Base-by-base conservation (phyloP, 2,888 invertebrate species). In the Cenopis cana region DNA sequence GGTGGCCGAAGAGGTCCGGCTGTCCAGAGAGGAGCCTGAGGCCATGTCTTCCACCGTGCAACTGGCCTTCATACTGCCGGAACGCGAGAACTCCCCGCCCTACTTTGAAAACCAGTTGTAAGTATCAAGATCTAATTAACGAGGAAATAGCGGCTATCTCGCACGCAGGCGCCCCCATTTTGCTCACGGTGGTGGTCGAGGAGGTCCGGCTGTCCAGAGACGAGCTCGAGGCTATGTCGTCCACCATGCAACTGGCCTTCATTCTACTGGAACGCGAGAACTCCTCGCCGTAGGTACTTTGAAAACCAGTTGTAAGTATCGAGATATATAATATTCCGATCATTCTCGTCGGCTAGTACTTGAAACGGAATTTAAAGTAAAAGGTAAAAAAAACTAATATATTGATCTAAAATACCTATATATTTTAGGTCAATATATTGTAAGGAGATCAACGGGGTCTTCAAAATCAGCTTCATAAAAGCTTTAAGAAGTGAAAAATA, bases 41-140 rank as follows among this genome's bases (percentile, higher is more conserved):
- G 96, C 97, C 24, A 96, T 97, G 94, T 96, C 97, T 24, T 95
- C 97, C 0, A 96, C 96, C 0, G 97, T 97, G 8, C 97, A 97
- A 83, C 94, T 98, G 69, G 98, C 98, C 12, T 95, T 98, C 77
- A 95, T 98, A 74, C 93, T 97, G 67, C 96, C 96, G n/a, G 96
- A 96, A 81, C 94, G 96, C 56, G 95, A 95, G 74, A 96, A 96
- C 83, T 95, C 95, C 41, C 95, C 97, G 68, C 97, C 97, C 14
- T 96, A 96, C 87, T 97, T 97, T 88, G 96, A 96, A 83, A 96
- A 95, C 83, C 95, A 96, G 86, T 95, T 95, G 96, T 96, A 91
- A 94, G 95, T 94, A 62, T 73, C 2, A 10, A 10, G 18, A 18
- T 17, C 14, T 14, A 41, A 41, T 41, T 12, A 11, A 33, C 33